phyloP scores from a whole-genome alignment of 1,140 invertebrate genomes.

The Trinorchestia longiramus region DNA sequence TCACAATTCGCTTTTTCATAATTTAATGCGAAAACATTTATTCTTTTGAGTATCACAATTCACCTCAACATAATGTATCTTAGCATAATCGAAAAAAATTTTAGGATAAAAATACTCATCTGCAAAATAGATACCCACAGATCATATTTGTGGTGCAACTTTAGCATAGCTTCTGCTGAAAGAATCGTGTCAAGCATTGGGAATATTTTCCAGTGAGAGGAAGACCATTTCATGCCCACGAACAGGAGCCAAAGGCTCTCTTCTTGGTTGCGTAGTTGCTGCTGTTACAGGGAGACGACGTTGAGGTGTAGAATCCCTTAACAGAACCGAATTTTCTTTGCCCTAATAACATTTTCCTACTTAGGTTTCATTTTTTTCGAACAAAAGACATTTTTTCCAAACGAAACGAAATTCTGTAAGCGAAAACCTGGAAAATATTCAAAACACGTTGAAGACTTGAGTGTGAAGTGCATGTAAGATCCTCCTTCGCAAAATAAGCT shows the following conservation, averaged over 20 bases:
- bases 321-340: not conserved
- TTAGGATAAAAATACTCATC: not conserved
- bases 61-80: too few species aligned
- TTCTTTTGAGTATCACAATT: not conserved
- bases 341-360: not conserved
- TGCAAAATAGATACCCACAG: not conserved
- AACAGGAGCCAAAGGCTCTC: not conserved
- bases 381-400: not conserved
- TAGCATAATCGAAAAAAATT: not conserved
- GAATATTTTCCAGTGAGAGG: not conserved
- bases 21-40: not conserved
- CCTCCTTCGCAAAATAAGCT: not conserved
- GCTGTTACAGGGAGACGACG: not conserved
- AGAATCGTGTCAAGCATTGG: constrained; percentile 48
- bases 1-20: not conserved
- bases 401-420: not conserved
- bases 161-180: constrained; percentile 51
- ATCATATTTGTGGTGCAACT: constrained; percentile 50
- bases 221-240: constrained; percentile 17
- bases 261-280: not conserved
- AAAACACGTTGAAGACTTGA: not conserved
- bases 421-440: not conserved
- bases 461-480: not conserved
- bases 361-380: not conserved
- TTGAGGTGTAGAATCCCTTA: not conserved